A percentile compares a stretch with the other conserved stretches of the same genome.
Evolutionary conservation across 2,113 vertebrate genomes (phyloP).

Genomic region (Megaleporinus macrocephalus): DNA sequence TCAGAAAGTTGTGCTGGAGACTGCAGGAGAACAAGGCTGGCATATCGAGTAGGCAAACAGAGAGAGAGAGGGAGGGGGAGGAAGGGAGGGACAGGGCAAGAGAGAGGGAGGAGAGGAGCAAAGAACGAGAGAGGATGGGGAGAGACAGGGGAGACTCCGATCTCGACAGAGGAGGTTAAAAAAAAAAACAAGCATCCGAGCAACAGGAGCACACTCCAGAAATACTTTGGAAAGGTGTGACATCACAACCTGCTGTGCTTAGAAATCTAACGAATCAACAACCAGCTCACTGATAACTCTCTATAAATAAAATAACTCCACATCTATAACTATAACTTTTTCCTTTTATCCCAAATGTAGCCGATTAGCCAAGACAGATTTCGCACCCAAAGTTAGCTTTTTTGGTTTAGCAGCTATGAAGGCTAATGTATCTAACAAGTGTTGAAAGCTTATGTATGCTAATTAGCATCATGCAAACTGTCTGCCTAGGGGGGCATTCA

Average conservation of each 20-base stretch:
- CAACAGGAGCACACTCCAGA: conserved; percentile 69
- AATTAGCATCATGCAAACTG: background rate
- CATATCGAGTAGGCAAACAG: conserved; percentile 82
- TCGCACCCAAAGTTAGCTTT: background rate
- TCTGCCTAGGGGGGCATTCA: background rate
- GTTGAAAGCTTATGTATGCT: background rate
- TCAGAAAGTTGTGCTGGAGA: conserved; percentile 84
- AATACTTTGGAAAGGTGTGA: conserved; percentile 69
- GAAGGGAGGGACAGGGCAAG: conserved; percentile 23
- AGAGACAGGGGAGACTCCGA: conserved; percentile 52
- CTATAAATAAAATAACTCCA: no score
- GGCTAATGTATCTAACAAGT: background rate
- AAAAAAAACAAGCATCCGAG: conserved; percentile 69
- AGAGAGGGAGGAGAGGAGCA: conserved; percentile 60
- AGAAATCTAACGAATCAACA: background rate
- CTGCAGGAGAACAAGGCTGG: conserved; percentile 85
- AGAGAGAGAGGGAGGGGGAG: conserved; percentile 52
- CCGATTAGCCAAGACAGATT: background rate
- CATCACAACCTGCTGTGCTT: background rate
- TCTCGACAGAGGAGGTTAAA: conserved; percentile 73
- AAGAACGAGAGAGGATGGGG: conserved; percentile 52
- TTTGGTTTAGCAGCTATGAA: background rate
- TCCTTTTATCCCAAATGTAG: background rate
- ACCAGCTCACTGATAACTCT: background rate
- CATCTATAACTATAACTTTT: background rate